These are phyloP conservation scores for Desmodus rotundus DNA, from an alignment of 2,113 vertebrate genomes.

Conservation along the genomic window DNA sequence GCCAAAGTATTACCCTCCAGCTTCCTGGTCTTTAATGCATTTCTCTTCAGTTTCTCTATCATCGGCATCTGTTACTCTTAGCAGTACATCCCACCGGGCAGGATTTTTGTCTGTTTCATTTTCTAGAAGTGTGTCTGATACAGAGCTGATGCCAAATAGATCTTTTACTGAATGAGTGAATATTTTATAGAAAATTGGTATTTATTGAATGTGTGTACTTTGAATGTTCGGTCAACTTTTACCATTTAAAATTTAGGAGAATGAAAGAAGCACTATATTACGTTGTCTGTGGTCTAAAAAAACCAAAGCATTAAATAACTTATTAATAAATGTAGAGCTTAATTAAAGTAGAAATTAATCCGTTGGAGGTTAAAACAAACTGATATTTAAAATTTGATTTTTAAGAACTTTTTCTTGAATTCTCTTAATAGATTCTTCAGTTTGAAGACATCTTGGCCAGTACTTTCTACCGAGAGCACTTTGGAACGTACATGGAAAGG, in stretches of 20 bases:
- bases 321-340: too few species aligned
- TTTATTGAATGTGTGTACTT: not conserved
- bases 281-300: not conserved
- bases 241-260: not conserved
- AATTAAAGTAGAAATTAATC: not conserved
- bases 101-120: not conserved
- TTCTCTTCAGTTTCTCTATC: not conserved
- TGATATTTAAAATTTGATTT: constrained; percentile 13
- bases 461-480: constrained; percentile 89
- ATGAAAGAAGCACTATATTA: not conserved
- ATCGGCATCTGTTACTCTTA: not conserved
- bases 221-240: constrained; percentile 23
- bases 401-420: not conserved
- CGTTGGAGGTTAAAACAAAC: not conserved
- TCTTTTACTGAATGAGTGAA: not conserved
- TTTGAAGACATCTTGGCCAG: constrained; percentile 95
- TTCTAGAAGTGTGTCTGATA: not conserved
- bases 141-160: not conserved
- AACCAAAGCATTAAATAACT: too few species aligned
- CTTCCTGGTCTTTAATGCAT: not conserved
- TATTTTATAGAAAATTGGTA: constrained; percentile 20
- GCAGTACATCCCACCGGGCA: not conserved
- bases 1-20: not conserved
- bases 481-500: constrained; percentile 93
- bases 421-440: constrained; percentile 90